Base-by-base conservation (phyloP, 2,797 vertebrate genomes). In the Synaphobranchus kaupii region DNA sequence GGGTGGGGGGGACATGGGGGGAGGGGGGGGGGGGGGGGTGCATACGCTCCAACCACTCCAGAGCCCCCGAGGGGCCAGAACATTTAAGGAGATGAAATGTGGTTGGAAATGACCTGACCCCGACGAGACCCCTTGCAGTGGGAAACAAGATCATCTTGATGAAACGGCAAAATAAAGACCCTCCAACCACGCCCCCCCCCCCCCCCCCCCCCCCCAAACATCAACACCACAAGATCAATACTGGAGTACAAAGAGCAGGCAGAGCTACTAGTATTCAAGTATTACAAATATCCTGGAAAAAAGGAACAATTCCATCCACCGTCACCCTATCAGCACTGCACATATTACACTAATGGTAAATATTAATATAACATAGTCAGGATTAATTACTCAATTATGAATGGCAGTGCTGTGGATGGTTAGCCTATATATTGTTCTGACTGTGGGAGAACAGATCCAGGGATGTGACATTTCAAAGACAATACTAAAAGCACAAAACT, bases 81-180 rank as follows among this genome's bases (percentile, higher is more conserved):
- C 85, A 89, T 90, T 91, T 89, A 89, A 73, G 89, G 73, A 90
- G 90, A 94, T 91, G 84, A 52, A 88, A 92, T 93, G 89, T 31
- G 12, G 84, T 9, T 71, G 58, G 25, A 85, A 85, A 71, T 85
- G 28, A 68, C 60, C 39, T 66, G 84, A 85, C 84, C 84, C 84
- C 50, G 1, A 28, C 44, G 7, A 25, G n/a, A 68, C 58, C 81
- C 50, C 31, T 13, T 8, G 25, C 58, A 48, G 84, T 47, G 17
- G 20, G 63, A 25, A 63, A 84, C 83, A 84, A n/a, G 63, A 85
- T 66, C 25, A 71, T 88, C 86, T 84, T 89, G 89, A 90, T 91
- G 87, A 90, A 89, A 86, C 73, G 52, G 83, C 50, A 88, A 86
- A 47, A 82, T 87, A 87, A 90, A 60, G 86, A 71, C 48, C 81